Conservation (phyloP, 1,140 invertebrate genomes). For the Saxidomus purpurata region DNA sequence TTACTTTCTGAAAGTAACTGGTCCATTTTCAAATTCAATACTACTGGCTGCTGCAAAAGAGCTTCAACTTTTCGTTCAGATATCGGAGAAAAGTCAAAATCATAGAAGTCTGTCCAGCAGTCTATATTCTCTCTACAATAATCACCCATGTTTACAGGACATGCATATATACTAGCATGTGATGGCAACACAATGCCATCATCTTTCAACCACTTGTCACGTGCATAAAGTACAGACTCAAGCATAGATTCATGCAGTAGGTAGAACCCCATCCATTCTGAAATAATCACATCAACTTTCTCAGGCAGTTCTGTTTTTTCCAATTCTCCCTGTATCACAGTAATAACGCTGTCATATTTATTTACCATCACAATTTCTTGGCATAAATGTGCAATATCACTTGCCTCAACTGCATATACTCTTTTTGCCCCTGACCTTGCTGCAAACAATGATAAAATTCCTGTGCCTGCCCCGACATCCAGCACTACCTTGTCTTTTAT, state of each 20-base stretch:
- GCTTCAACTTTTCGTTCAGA: constrained; percentile 65
- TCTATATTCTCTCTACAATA: constrained; percentile 78
- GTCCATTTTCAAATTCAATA: constrained; percentile 69
- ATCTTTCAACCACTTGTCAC: constrained; percentile 82
- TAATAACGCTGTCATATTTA: constrained; percentile 81
- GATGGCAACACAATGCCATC: constrained; percentile 82
- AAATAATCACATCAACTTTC: constrained; percentile 85
- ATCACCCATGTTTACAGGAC: constrained; percentile 78
- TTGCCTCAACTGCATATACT: constrained; percentile 85
- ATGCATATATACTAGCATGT: constrained; percentile 76
- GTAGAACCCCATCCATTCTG: constrained; percentile 87
- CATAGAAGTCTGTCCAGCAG: constrained; percentile 84
- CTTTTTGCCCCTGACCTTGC: constrained; percentile 89
- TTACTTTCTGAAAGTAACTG: constrained; percentile 74
- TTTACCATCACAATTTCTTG: constrained; percentile 80
- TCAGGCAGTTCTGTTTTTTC: constrained; percentile 79
- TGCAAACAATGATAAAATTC: constrained; percentile 85
- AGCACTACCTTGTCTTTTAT: constrained; percentile 81
- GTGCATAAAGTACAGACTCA: constrained; percentile 85
- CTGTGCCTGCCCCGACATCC: constrained; percentile 84
- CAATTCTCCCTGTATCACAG: constrained; percentile 83
- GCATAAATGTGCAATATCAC: constrained; percentile 76
- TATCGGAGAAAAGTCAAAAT: constrained; percentile 82
- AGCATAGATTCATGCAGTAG: constrained; percentile 86
- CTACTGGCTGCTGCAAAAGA: constrained; percentile 77